Percentiles rank a stretch among this genome's conserved stretches.
These are phyloP conservation scores for Eublepharis macularius DNA, from an alignment of 2,113 vertebrate genomes.

Conservation along the genomic window DNA sequence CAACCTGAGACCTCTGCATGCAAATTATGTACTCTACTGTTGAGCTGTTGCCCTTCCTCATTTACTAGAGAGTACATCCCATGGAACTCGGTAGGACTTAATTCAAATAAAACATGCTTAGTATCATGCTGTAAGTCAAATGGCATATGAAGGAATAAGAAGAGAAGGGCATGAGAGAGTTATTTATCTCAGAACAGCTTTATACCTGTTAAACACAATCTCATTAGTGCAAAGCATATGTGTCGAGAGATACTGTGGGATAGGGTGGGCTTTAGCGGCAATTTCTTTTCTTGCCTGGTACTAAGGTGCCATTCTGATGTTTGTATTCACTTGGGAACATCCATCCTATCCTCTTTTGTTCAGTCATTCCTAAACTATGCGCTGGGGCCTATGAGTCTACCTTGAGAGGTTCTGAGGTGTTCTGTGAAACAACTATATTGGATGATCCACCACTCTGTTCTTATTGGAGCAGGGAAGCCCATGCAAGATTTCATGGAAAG, in stretches of 20 bases:
- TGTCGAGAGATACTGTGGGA: not conserved
- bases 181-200: not conserved
- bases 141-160: not conserved
- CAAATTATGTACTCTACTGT: too few relatives aligned
- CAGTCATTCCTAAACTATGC: too few relatives aligned
- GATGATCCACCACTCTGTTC: too few relatives aligned
- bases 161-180: not conserved
- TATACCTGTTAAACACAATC: not conserved
- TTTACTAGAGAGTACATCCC: not conserved
- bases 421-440: too few relatives aligned
- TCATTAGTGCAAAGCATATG: not conserved
- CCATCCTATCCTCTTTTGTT: too few relatives aligned
- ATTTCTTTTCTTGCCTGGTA: not conserved
- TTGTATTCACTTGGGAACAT: too few relatives aligned
- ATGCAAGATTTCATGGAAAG: too few relatives aligned
- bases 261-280: not conserved
- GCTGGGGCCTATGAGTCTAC: too few relatives aligned
- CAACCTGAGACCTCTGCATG: too few relatives aligned
- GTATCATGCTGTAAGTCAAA: not conserved
- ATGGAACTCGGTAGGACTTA: not conserved
- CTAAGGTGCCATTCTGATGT: too few relatives aligned
- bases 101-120: not conserved
- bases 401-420: too few relatives aligned
- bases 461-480: too few relatives aligned
- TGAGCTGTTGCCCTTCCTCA: not conserved